Evolutionary conservation across 1,140 invertebrate genomes (phyloP), one percentile per base, ranked within the genome.

Genomic region (Charaxes varanes): DNA sequence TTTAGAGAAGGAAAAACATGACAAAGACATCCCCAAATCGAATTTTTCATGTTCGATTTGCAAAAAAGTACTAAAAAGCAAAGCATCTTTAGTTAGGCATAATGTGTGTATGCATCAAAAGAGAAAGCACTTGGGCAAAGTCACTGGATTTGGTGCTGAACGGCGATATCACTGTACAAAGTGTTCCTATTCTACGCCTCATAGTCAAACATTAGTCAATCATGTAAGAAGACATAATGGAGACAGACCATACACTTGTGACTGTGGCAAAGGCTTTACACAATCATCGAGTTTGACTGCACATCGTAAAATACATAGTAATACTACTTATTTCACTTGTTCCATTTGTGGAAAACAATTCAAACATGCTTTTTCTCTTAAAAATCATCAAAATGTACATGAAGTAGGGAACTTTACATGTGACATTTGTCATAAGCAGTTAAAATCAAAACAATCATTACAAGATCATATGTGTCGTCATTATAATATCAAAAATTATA

Each of bases 301-400:
- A 15, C 86, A 87, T 59, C 51, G 58, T 10, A 84, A 83, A 46
- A 87, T 72, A 17, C 87, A 89, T 38, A 84, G 76, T 41, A 58
- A 56, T 22, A 52, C 51, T 16, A 78, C 62, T 19, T 81, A 85
- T 33, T 90, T 82, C 51, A 90, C 86, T 14, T 91, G 90, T 63
- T 66, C 85, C 8, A 49, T 86, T 21, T 90, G 89, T 68, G 87
- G 88, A 8, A 88, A 89, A 55, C 86, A 87, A 64, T 90, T 90
- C 68, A 87, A 89, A 55, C 73, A 77, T 58, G 69, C 71, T 16
- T 78, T 72, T 34, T 61, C 76, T 23, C 62, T 85, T 12, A 83
- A 84, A 48, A 77, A 66, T 13, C 80, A 85, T 41, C 48, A 69
- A 12, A 44, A 58, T 32, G 84, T 85, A 4, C 84, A 85, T 64